Evolutionary conservation across 2,888 invertebrate genomes (phyloP).

Genomic region (Allophyes oxyacanthae): DNA sequence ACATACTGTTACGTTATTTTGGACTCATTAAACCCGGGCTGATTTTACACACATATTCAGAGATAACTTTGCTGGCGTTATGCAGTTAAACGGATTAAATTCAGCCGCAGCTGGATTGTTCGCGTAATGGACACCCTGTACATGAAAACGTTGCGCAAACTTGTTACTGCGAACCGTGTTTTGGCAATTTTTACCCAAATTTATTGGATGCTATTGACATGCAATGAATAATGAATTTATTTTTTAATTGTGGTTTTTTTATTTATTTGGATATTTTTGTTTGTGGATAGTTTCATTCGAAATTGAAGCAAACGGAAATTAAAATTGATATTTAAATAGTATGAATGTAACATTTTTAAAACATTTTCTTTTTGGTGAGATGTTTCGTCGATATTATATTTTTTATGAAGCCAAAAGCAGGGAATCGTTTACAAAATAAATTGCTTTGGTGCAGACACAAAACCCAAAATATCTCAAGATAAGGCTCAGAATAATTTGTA

Average conservation of each 20-base stretch:
- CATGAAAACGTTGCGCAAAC: slow-evolving; percentile 65
- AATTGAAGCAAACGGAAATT: too few relatives aligned
- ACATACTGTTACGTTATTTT: slow-evolving; percentile 70
- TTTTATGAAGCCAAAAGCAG: too few relatives aligned
- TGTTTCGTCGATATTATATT: too few relatives aligned
- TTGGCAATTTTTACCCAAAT: slow-evolving; percentile 53
- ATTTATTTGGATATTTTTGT: neutral
- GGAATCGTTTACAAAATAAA: too few relatives aligned
- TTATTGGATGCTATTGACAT: slow-evolving; percentile 45
- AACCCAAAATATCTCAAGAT: too few relatives aligned
- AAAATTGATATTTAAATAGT: too few relatives aligned
- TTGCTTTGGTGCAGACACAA: too few relatives aligned
- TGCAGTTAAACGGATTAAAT: slow-evolving; percentile 84
- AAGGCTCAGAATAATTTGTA: too few relatives aligned
- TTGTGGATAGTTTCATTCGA: neutral
- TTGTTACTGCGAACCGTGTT: slow-evolving; percentile 61
- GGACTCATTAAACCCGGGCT: slow-evolving; percentile 78
- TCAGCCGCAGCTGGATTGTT: slow-evolving; percentile 80
- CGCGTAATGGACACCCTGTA: slow-evolving; percentile 77
- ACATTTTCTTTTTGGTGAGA: too few relatives aligned
- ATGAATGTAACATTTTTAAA: too few relatives aligned
- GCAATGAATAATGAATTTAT: slow-evolving; percentile 37
- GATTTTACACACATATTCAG: slow-evolving; percentile 77
- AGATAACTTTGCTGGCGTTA: slow-evolving; percentile 77
- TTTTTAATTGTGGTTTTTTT: slow-evolving; percentile 26